Percentiles rank a stretch among this genome's conserved stretches.
These are phyloP conservation scores for Rotaria sp. DNA, from an alignment of 2,888 invertebrate species.

Conservation along the genomic window DNA sequence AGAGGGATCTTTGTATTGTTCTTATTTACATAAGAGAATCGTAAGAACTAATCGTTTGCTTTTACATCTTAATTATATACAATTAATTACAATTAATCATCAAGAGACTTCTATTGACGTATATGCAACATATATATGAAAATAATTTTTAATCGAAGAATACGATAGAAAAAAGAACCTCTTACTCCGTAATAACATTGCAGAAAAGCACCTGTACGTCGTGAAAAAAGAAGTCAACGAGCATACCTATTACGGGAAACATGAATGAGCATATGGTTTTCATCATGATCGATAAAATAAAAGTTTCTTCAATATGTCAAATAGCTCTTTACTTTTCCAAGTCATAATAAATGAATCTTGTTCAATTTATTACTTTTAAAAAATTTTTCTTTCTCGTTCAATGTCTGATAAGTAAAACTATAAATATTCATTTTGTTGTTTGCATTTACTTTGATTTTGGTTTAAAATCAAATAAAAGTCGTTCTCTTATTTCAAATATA, in stretches of 20 bases:
- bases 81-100: too few relatives aligned
- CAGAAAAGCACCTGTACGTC: not conserved
- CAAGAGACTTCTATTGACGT: too few relatives aligned
- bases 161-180: not conserved
- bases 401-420: not conserved
- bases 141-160: not conserved
- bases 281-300: not conserved
- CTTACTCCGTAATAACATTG: not conserved
- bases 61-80: not conserved
- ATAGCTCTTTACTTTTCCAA: not conserved
- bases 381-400: not conserved
- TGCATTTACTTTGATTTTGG: too few relatives aligned
- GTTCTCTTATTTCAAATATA: too few relatives aligned
- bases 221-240: not conserved
- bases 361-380: not conserved
- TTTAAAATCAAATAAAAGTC: too few relatives aligned
- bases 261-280: not conserved
- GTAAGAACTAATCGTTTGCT: not conserved
- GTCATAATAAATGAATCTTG: not conserved
- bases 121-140: too few relatives aligned
- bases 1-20: not conserved
- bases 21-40: not conserved
- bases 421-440: not conserved
- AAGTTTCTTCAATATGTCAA: not conserved
- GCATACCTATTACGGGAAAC: not conserved